Base-by-base conservation (phyloP, 2,797 vertebrate species). In the Ceryle rudis region DNA sequence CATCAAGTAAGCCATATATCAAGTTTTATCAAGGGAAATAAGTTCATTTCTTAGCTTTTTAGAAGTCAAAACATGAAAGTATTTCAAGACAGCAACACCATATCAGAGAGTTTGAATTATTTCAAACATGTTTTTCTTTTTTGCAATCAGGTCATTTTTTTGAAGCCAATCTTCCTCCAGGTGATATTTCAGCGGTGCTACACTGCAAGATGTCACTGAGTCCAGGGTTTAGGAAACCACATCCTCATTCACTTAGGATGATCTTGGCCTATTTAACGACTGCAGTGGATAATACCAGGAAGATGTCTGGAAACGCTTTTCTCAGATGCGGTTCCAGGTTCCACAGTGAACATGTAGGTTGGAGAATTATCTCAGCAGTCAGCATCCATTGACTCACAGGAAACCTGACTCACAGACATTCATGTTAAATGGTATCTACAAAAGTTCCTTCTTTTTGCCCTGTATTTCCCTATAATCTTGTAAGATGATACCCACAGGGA, bases 321-420 rank as follows among this genome's bases (percentile, higher is more conserved):
- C 31, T 87, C 6, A 6, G 47, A 70, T 87, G 35, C 33, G 77
- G 64, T 82, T 93, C 51, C 79, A 93, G 67, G 67, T 93, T 95
- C 35, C 83, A 85, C 35, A 93, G 51, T 0, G 1, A 91, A 77
- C 67, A 86, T 28, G 39, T 67, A 80, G 81, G 70, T 85, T 1
- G 0, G 60, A 89, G 75, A 91, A 95, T 95, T 96, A 86, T 92
- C 92, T 95, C 84, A 94, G 84, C 71, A 97, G 93, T 90, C 71
- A 91, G 74, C 39, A 67, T 89, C 57, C 58, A 88, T 67, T 94
- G 84, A 91, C 85, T 94, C 85, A 74, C 5, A 77, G 62, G 83
- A 89, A 92, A 73, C 67, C 42, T 96, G 92, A 92, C 81, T 97
- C 78, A 77, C 52, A 89, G 51, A 5, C 64, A 49, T 70, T 73